Evolutionary conservation across 1,140 invertebrate species (phyloP), one percentile per base, ranked within the genome.

Genomic region (Globodera ellingtonae): DNA sequence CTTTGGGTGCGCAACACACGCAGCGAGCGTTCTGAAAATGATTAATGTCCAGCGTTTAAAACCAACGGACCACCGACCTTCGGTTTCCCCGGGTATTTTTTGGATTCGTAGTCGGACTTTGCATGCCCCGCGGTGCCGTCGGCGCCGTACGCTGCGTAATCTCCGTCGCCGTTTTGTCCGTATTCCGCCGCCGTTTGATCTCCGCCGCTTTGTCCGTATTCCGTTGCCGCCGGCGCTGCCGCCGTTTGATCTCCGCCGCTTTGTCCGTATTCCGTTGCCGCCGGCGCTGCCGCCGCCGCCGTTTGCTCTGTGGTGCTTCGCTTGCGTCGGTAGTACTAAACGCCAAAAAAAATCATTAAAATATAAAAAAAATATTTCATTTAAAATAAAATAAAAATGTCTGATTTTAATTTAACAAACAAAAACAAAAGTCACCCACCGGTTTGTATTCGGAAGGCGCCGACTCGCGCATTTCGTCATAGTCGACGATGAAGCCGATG

Each of bases 401-500:
- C 21, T n/a, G 13, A 35, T 35, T 35, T 35, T n/a, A 35, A 35
- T 35, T 35, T 2, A 35, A 46, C 35, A 18, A 46, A n/a, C n/a
- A 21, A n/a, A 10, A 44, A n/a, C 44, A 18, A 21, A 13, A 67
- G 44, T 47, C 7, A 8, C 13, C 35, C 4, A 62, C 62, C 5
- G 56, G 44, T 66, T 65, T 67, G 21, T 62, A 69, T n/a, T 50
- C 21, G 62, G 47, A 59, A 3, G 67, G n/a, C 15, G 67, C 10
- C 67, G 71, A 47, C 10, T 50, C n/a, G 47, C 73, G 59, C 8
- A 75, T 44, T 48, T 79, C 69, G 62, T 79, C 78, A 48, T 79
- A 79, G 18, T 79, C 78, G 35, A 79, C 44, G 35, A 79, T 56
- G 59, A 79, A 79, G n/a, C 78, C 78, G 44, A 79, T 35, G 59